Percentiles rank a stretch among this genome's conserved stretches.
Conservation (phyloP, 2,113 vertebrate genomes). For the Oenanthe melanoleuca region DNA sequence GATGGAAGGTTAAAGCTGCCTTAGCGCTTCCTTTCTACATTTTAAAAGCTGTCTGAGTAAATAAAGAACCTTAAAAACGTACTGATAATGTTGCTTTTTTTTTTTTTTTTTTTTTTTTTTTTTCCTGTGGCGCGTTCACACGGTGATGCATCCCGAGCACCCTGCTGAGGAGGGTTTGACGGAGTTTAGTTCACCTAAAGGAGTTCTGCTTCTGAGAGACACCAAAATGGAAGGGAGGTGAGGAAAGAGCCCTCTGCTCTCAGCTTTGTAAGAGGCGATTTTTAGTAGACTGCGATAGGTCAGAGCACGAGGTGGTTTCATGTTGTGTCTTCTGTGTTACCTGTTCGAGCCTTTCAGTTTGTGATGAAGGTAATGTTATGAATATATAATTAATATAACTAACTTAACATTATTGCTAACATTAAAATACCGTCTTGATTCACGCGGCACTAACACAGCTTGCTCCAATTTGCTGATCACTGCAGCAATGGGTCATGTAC, state of each 20-base stretch:
- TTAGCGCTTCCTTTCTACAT: rapidly evolving
- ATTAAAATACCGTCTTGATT: rapidly evolving
- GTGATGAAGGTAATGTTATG: neutral
- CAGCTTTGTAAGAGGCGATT: rapidly evolving
- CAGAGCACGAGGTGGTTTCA: rapidly evolving
- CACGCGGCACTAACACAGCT: neutral
- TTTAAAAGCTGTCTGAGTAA: neutral
- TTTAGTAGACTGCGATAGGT: too few relatives aligned
- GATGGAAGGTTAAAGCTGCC: rapidly evolving
- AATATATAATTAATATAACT: neutral
- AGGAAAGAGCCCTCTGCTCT: neutral
- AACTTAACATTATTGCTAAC: neutral
- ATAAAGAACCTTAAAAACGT: neutral
- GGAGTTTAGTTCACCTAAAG: rapidly evolving
- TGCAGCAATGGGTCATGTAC: neutral
- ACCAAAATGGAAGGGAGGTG: neutral
- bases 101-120: too few relatives aligned
- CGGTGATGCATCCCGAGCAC: rapidly evolving
- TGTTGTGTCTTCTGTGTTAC: neutral
- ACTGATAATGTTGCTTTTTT: rapidly evolving
- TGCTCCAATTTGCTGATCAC: neutral
- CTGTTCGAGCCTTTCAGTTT: neutral
- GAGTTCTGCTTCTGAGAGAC: too few relatives aligned
- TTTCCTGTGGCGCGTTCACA: rapidly evolving
- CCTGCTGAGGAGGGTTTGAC: too few relatives aligned